Evolutionary conservation across 1,140 invertebrate genomes (phyloP).

Genomic region (Helicoverpa zea): DNA sequence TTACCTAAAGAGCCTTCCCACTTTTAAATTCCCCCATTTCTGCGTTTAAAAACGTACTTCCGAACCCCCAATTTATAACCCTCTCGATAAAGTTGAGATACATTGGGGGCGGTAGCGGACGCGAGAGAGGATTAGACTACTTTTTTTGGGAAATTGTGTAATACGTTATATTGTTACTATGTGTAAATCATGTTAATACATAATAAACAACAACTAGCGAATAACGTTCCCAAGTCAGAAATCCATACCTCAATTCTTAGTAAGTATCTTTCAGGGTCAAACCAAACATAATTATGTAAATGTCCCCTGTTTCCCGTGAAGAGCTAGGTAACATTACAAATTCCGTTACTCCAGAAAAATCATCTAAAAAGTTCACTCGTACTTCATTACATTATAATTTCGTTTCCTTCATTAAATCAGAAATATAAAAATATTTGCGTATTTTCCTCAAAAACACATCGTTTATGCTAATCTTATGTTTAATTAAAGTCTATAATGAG

Average conservation of each 20-base stretch:
- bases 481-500: slow-evolving; percentile 32
- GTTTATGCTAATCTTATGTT: slow-evolving; percentile 7
- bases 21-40: slow-evolving; percentile 58
- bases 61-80: slow-evolving; percentile 63
- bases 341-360: too few relatives aligned
- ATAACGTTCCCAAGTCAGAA: too few relatives aligned
- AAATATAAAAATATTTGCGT: not conserved
- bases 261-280: too few relatives aligned
- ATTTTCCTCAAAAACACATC: slow-evolving; percentile 5
- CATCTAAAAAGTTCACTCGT: too few relatives aligned
- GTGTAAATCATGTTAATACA: too few relatives aligned
- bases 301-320: too few relatives aligned
- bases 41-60: slow-evolving; percentile 60
- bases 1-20: slow-evolving; percentile 47
- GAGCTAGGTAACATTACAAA: too few relatives aligned
- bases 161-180: too few relatives aligned
- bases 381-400: not conserved
- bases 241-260: too few relatives aligned
- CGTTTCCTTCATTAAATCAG: not conserved
- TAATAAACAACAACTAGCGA: too few relatives aligned
- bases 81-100: slow-evolving; percentile 51
- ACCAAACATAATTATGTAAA: too few relatives aligned
- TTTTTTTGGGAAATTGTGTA: too few relatives aligned
- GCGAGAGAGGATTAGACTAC: slow-evolving; percentile 10
- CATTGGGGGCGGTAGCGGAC: slow-evolving; percentile 39